A percentile compares a stretch with the other conserved stretches of the same genome.
Evolutionary conservation across 2,797 vertebrate genomes (phyloP).

Genomic region (Apogon talboti): DNA sequence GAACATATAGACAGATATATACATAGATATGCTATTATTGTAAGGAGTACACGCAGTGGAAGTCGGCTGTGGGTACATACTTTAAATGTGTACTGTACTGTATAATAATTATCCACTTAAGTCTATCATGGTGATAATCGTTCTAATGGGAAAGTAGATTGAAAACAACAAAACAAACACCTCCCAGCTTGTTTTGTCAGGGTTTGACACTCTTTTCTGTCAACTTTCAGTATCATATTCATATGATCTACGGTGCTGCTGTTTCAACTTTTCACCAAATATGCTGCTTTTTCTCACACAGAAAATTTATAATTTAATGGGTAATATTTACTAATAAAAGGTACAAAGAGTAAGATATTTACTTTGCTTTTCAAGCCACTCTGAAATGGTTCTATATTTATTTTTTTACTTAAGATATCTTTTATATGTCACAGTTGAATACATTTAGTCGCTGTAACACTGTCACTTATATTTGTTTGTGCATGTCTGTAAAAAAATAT

Average conservation of each 20-base stretch:
- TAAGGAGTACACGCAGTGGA: conserved; percentile 17
- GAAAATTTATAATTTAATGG: conserved; percentile 58
- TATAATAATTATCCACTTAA: conserved; percentile 8
- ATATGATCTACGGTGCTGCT: conserved; percentile 54
- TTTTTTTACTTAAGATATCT: conserved; percentile 85
- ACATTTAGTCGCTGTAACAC: conserved; percentile 81
- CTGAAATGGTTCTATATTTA: conserved; percentile 53
- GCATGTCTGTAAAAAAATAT: conserved; percentile 72
- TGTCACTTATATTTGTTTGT: conserved; percentile 57
- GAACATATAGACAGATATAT: conserved; percentile 12
- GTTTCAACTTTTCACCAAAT: conserved; percentile 57
- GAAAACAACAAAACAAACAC: conserved; percentile 1
- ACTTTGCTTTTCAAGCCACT: conserved; percentile 45
- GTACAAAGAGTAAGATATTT: conserved; percentile 37
- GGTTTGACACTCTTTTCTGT: conserved; percentile 36
- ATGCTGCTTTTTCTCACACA: conserved; percentile 69
- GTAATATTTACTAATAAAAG: conserved; percentile 66
- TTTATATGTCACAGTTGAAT: conserved; percentile 79
- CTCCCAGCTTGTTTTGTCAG: conserved; percentile 20
- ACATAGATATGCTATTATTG: conserved; percentile 31
- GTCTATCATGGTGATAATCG: background rate
- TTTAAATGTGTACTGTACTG: conserved; percentile 12
- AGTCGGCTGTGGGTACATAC: conserved; percentile 8
- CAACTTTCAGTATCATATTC: conserved; percentile 13
- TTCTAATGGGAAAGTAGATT: conserved; percentile 16